Base-by-base conservation (phyloP, 2,888 invertebrate genomes). In the Trilocha varians region DNA sequence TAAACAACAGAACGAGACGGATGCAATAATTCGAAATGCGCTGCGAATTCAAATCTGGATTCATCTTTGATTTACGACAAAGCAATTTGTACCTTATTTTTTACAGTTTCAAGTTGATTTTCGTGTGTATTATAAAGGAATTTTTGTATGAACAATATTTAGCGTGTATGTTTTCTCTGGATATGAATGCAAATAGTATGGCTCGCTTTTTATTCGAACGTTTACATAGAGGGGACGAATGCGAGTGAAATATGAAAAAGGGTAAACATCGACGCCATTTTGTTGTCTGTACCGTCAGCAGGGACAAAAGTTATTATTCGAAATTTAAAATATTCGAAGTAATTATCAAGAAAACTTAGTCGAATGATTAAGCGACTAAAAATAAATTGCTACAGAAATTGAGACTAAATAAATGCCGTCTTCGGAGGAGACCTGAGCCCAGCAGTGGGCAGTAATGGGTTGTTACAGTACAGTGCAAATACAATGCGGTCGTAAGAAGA, bases 101-200 rank as follows among this genome's bases (percentile, higher is more conserved):
- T 0, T 0, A 0, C 0, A 0, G 0, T 0, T 0, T 60, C 71
- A 41, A 47, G 65, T 65, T 42, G 42, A 37, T 11, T 57, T 61
- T 68, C 0, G 33, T 15, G 33, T 41, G 4, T 5, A 0, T 9
- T 1, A 8, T 1, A 1, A 13, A 55, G 50, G 50, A 55, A 44
- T 59, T 56, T 64, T 75, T 75, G 65, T 58, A 56, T 49, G 64
- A 63, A 62, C 70, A 80, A 78, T 77, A 79, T 82, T 83, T 76
- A 78, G 74, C 82, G 76, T 79, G 83, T 85, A 85, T 83, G 85
- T 83, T 83, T 83, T 79, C 84, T 82, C 80, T 83, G 76, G 82
- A 83, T 85, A 84, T 84, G 80, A 85, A 85, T 85, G 83, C 82
- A 84, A 85, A 84, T 84, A 83, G 82, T 82, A 84, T 83, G 84